Percentiles rank a stretch among this genome's conserved stretches.
Conservation (phyloP, 2,113 vertebrate species). For the Chroicocephalus ridibundus region DNA sequence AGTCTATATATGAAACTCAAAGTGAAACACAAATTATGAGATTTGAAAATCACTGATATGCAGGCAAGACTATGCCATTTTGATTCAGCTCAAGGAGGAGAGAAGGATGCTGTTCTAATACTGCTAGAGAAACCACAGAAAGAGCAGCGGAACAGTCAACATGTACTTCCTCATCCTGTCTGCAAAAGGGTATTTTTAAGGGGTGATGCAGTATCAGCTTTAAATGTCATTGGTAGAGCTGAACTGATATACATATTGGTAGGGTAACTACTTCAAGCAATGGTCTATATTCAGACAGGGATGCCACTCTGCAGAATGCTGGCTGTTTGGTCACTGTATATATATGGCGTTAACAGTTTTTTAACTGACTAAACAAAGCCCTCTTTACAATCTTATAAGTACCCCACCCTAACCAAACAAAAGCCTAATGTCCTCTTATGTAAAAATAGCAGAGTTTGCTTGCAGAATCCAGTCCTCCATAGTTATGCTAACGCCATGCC, state of each 20-base stretch:
- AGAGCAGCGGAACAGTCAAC: background rate
- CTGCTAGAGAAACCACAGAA: background rate
- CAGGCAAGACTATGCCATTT: background rate
- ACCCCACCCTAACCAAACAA: background rate
- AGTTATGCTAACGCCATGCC: accelerated
- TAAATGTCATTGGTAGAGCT: background rate
- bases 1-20: background rate
- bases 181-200: background rate
- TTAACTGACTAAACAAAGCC: background rate
- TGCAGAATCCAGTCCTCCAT: background rate
- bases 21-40: background rate
- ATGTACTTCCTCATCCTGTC: background rate
- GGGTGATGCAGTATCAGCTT: background rate
- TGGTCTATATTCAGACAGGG: background rate
- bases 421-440: no score
- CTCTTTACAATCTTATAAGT: background rate
- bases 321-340: background rate
- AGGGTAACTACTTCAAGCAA: background rate
- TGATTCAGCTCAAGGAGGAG: background rate
- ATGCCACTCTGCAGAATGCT: background rate
- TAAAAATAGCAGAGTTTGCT: background rate
- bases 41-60: background rate
- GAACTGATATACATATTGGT: background rate
- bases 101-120: background rate
- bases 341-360: background rate